Evolutionary conservation across 2,797 vertebrate species (phyloP).

Genomic region (Uromys caudimaculatus): DNA sequence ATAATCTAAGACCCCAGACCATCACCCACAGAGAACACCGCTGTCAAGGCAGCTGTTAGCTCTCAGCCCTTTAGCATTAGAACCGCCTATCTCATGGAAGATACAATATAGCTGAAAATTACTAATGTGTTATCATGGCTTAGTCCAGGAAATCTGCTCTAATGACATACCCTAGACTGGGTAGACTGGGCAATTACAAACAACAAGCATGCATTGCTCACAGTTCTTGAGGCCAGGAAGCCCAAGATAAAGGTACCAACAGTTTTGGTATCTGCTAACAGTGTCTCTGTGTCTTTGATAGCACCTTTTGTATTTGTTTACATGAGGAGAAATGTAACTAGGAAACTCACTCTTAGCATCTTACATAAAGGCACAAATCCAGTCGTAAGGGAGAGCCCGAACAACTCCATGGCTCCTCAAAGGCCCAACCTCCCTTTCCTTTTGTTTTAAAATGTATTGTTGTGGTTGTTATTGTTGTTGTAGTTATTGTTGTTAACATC

Average conservation of each 20-base stretch:
- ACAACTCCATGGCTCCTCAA: not conserved
- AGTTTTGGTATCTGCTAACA: not conserved
- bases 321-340: not conserved
- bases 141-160: not conserved
- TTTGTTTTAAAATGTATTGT: not conserved
- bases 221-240: not conserved
- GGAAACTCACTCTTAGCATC: not conserved
- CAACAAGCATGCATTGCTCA: not conserved
- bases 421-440: not conserved
- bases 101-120: not conserved
- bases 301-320: not conserved
- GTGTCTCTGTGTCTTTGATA: not conserved
- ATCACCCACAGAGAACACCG: conserved; percentile 37
- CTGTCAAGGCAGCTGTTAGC: conserved; percentile 19
- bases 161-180: not conserved
- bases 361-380: not conserved
- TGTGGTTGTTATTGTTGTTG: not conserved
- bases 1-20: conserved; percentile 19
- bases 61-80: not conserved
- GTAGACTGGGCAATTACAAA: not conserved
- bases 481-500: too few relatives aligned
- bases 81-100: not conserved
- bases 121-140: not conserved
- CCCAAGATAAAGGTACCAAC: not conserved
- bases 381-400: not conserved